Percentiles rank a stretch among this genome's conserved stretches.
These are phyloP conservation scores for Monochamus alternatus DNA, from an alignment of 2,888 invertebrate species.

Conservation along the genomic window DNA sequence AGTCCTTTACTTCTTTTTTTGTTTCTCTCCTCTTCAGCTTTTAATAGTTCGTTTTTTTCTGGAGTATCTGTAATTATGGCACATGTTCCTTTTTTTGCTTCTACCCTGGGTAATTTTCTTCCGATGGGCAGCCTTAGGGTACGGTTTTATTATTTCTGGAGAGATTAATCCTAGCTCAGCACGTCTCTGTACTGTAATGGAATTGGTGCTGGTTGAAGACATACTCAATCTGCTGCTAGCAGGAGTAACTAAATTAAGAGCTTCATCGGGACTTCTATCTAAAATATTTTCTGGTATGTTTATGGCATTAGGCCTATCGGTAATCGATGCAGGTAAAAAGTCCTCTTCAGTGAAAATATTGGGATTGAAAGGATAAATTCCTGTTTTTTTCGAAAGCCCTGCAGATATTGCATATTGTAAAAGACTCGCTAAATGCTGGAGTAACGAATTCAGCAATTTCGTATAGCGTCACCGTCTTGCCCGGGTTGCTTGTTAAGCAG, in stretches of 20 bases:
- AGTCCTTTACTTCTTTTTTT: too few relatives aligned
- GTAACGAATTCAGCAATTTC: slow-evolving; percentile 44
- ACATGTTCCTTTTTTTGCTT: slow-evolving; percentile 31
- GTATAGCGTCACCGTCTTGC: slow-evolving; percentile 43
- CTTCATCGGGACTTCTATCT: too few relatives aligned
- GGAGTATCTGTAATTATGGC: slow-evolving; percentile 36
- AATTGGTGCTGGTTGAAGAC: not conserved
- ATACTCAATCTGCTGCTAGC: too few relatives aligned
- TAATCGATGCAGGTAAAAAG: slow-evolving; percentile 39
- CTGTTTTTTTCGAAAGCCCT: slow-evolving; percentile 49
- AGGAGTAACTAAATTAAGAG: not conserved
- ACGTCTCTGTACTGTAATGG: not conserved
- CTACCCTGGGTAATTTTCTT: slow-evolving; percentile 12
- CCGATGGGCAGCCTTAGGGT: slow-evolving; percentile 26
- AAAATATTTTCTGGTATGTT: slow-evolving; percentile 18
- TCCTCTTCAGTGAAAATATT: slow-evolving; percentile 50
- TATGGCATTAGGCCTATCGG: too few relatives aligned
- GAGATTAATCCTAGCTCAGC: too few relatives aligned
- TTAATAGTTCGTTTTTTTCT: slow-evolving; percentile 20
- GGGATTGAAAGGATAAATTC: slow-evolving; percentile 50
- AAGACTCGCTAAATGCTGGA: slow-evolving; percentile 42
- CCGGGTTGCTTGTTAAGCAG: slow-evolving; percentile 45
- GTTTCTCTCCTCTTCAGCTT: not conserved
- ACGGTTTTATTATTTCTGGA: too few relatives aligned
- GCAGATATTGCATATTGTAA: slow-evolving; percentile 50